Percentiles rank a stretch among this genome's conserved stretches.
Evolutionary conservation across 92 coral and sea anemone species (phyloP).

Genomic region (Zoanthus solanderi): DNA sequence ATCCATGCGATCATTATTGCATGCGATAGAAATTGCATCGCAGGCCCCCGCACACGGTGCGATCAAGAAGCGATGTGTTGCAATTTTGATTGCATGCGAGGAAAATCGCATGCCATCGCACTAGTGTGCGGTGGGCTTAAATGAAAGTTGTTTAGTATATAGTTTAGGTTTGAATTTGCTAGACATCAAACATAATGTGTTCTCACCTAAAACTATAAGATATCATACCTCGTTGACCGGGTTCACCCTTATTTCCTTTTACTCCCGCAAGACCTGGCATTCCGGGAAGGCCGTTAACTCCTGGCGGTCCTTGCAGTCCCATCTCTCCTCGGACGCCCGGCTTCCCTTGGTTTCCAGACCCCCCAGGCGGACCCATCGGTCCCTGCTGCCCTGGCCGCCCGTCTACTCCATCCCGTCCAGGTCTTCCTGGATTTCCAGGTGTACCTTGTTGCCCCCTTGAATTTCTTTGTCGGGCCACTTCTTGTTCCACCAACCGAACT

Average conservation of each 20-base stretch:
- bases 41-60: too few species aligned
- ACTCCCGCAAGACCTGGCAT: slow-evolving; percentile 30
- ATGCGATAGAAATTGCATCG: too few species aligned
- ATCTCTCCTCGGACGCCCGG: slow-evolving; percentile 30
- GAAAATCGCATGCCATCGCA: too few species aligned
- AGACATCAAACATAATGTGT: too few species aligned
- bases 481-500: neutral
- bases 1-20: too few species aligned
- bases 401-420: slow-evolving; percentile 37
- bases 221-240: slow-evolving; percentile 35
- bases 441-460: slow-evolving; percentile 1
- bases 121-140: too few species aligned
- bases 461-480: neutral
- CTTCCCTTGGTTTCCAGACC: slow-evolving; percentile 11
- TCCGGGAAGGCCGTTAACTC: slow-evolving; percentile 36
- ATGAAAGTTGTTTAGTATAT: too few species aligned
- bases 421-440: slow-evolving; percentile 26
- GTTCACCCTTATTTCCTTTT: slow-evolving; percentile 33
- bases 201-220: too few species aligned
- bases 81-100: too few species aligned
- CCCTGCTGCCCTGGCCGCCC: slow-evolving; percentile 30
- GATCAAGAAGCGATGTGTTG: too few species aligned
- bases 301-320: slow-evolving; percentile 24
- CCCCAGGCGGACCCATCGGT: slow-evolving; percentile 30
- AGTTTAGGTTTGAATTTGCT: too few species aligned